A percentile compares a stretch with the other conserved stretches of the same genome.
These are phyloP conservation scores for Lota lota DNA, from an alignment of 2,113 vertebrate species.

Conservation along the genomic window DNA sequence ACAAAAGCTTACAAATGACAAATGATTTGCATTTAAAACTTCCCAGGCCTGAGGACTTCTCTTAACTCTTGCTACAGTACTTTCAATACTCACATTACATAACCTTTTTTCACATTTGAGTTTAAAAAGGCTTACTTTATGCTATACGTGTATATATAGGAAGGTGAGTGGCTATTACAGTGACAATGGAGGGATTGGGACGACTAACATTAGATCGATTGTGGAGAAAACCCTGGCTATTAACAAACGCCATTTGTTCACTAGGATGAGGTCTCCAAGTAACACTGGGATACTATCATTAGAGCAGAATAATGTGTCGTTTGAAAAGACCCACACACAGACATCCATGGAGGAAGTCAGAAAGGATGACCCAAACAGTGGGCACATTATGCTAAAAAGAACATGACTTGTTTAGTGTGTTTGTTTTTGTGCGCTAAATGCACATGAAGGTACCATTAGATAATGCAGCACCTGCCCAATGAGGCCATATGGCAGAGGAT, in stretches of 20 bases:
- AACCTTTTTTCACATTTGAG: too few relatives aligned
- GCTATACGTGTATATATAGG: not conserved
- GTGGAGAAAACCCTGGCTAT: constrained; percentile 6
- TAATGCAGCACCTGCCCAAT: constrained; percentile 24
- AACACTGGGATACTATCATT: too few relatives aligned
- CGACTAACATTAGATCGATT: constrained; percentile 33
- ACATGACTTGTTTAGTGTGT: not conserved
- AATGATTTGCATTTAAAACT: constrained; percentile 30
- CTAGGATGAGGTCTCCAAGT: not conserved
- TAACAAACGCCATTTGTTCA: constrained; percentile 26
- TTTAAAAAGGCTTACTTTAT: too few relatives aligned
- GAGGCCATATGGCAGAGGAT: constrained; percentile 42
- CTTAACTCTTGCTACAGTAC: too few relatives aligned
- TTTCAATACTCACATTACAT: too few relatives aligned
- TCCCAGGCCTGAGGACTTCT: constrained; percentile 13
- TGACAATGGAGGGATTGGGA: constrained; percentile 20
- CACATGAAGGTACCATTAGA: constrained; percentile 47
- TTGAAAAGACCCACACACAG: too few relatives aligned
- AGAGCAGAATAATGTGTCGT: too few relatives aligned
- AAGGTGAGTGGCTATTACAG: not conserved
- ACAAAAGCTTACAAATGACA: not conserved
- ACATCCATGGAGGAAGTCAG: too few relatives aligned
- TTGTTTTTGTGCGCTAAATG: constrained; percentile 30
- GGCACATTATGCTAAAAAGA: not conserved
- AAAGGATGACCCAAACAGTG: not conserved